These are phyloP conservation scores for Andrena camellia DNA, from an alignment of 2,888 invertebrate species.

Conservation along the genomic window DNA sequence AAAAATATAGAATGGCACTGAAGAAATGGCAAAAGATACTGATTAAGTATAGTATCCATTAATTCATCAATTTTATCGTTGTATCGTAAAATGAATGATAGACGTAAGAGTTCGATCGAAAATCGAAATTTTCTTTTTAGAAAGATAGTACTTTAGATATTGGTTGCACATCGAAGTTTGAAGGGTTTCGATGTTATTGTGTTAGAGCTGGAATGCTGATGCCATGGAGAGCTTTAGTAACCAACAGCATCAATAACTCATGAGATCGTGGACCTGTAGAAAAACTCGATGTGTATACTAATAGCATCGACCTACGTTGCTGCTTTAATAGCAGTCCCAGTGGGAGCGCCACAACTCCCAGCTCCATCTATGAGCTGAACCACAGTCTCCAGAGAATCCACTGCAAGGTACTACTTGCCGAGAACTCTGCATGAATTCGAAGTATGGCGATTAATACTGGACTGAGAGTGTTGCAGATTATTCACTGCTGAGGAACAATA, in stretches of 20 bases:
- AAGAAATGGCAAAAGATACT: no score
- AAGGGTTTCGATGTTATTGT: conserved; percentile 52
- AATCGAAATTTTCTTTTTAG: conserved; percentile 1
- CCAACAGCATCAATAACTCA: conserved; percentile 63
- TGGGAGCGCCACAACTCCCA: conserved; percentile 73
- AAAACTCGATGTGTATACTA: conserved; percentile 69
- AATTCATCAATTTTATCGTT: no score
- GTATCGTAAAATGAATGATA: background rate
- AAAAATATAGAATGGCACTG: no score
- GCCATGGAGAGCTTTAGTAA: conserved; percentile 47
- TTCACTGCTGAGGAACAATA: conserved; percentile 2
- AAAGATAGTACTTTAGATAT: conserved; percentile 11
- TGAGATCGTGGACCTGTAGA: conserved; percentile 45
- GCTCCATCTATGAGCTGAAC: conserved; percentile 74
- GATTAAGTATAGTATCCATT: no score
- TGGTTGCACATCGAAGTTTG: conserved; percentile 33
- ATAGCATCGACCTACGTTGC: conserved; percentile 66
- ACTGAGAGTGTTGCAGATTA: conserved; percentile 18
- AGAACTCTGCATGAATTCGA: conserved; percentile 59
- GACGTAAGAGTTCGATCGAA: background rate
- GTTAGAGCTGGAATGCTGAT: conserved; percentile 48
- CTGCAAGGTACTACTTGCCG: conserved; percentile 64
- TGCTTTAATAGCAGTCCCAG: conserved; percentile 72
- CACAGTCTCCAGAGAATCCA: conserved; percentile 71
- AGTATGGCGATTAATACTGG: conserved; percentile 59